Conservation (phyloP, 2,797 vertebrate species). For the Pipistrellus kuhlii region DNA sequence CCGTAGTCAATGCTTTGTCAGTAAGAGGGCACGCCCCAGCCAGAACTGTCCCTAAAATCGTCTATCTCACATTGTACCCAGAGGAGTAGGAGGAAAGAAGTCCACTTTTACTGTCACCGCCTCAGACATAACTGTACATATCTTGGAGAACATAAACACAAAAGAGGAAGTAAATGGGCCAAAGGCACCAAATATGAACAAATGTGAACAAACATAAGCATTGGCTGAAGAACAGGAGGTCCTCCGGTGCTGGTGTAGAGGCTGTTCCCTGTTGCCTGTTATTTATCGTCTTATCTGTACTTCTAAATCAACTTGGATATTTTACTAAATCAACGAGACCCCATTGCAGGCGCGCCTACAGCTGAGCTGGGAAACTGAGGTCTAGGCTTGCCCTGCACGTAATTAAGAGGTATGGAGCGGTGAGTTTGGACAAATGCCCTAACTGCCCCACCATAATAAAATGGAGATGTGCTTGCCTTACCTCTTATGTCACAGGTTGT, state of each 20-base stretch:
- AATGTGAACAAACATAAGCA: background rate
- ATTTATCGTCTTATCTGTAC: background rate
- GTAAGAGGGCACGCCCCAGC: background rate
- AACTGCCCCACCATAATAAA: background rate
- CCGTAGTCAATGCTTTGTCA: slow-evolving; percentile 47
- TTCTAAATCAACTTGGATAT: background rate
- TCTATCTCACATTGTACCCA: background rate
- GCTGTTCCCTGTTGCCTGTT: background rate
- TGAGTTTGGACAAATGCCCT: background rate
- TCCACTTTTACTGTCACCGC: background rate
- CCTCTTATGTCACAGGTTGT: background rate
- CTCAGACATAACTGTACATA: background rate
- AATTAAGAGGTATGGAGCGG: background rate
- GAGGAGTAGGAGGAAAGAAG: background rate
- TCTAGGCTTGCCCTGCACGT: background rate
- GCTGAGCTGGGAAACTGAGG: background rate
- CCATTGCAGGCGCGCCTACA: background rate
- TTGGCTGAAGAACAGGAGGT: background rate
- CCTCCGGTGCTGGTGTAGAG: background rate
- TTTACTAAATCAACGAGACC: background rate
- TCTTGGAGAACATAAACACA: background rate
- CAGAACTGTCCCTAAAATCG: background rate
- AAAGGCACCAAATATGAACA: background rate
- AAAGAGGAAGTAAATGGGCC: slow-evolving; percentile 22
- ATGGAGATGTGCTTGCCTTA: background rate